A percentile compares a stretch with the other conserved stretches of the same genome.
These are phyloP conservation scores for Tribolium castaneum DNA, from an alignment of 1,140 invertebrate genomes.

Conservation along the genomic window DNA sequence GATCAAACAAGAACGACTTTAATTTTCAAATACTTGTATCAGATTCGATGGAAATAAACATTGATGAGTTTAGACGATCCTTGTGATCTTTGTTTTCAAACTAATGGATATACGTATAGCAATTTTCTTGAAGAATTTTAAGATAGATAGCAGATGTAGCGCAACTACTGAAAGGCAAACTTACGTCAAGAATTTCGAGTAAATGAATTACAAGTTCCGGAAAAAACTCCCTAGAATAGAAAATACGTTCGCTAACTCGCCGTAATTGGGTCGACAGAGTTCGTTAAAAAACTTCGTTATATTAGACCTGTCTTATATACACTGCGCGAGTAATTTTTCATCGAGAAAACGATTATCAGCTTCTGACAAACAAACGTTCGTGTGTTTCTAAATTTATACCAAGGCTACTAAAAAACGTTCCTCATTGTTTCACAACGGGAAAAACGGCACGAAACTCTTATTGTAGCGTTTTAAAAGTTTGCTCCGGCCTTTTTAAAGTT, in stretches of 20 bases:
- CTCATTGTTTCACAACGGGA: background rate
- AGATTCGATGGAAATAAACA: background rate
- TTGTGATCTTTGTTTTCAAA: background rate
- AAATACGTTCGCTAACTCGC: constrained; percentile 13
- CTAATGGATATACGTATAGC: background rate
- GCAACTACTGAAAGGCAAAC: background rate
- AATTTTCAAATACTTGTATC: no score
- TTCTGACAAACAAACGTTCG: background rate
- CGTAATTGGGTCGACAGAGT: constrained; percentile 22
- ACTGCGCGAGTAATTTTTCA: background rate
- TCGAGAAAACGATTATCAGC: background rate
- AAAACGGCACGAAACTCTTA: no score
- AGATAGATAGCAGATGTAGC: background rate
- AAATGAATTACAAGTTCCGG: constrained; percentile 21
- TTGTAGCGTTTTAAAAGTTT: background rate
- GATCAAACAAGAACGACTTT: no score
- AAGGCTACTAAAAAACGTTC: background rate
- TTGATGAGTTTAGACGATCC: background rate
- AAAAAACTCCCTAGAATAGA: constrained; percentile 24
- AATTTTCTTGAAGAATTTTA: background rate
- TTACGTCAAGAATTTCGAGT: background rate
- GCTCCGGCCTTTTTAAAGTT: background rate
- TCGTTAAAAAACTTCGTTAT: constrained; percentile 27
- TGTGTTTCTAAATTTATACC: background rate
- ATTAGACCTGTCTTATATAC: background rate